Base-by-base conservation (phyloP, 2,113 vertebrate species). In the Brachyhypopomus gauderio region DNA sequence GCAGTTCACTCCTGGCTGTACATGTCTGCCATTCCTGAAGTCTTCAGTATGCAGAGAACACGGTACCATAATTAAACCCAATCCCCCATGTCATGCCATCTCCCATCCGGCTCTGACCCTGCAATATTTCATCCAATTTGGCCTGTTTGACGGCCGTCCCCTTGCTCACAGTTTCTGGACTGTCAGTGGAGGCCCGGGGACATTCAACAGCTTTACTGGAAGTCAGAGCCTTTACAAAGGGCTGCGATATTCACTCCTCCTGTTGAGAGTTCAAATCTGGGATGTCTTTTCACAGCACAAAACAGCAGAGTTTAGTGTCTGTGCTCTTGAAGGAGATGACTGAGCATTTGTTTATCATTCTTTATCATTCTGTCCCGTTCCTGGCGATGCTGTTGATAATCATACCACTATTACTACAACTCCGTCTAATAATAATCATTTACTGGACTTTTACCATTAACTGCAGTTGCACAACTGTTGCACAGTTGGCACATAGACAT, bases 91-190 rank as follows among this genome's bases (percentile, higher is more conserved):
- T 74, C 79, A 74, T 16, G 52, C 79, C 71, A 74, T 74, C 71
- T 45, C 52, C 79, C 59, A 73, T 84, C 69, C 69, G 78, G 70
- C 55, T 73, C 76, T 77, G 78, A 81, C 79, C 83, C 75, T 71
- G 79, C 56, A 81, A 81, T 84, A 81, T 81, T 84, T 84, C 79
- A 84, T 84, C 74, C 78, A 81, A 78, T 81, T 84, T 84, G 79
- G 45, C 45, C 45, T 52, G 45, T 45, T 45, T 45, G 41, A 45
- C 41, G 41, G 41, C 41, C 64, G 63, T 34, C 36, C 38, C 83
- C 41, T 74, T 36, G 52, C 74, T 63, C 17, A 72, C 4, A 69
- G 48, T 72, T 71, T 63, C 60, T 64, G 69, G 63, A 84, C 22
- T 38, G 75, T 52, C 64, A 64, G 30, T 60, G 9, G 55, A 75